Percentiles rank a stretch among this genome's conserved stretches.
Conservation (phyloP, 2,797 vertebrate genomes). For the Enteromius treurensis region DNA sequence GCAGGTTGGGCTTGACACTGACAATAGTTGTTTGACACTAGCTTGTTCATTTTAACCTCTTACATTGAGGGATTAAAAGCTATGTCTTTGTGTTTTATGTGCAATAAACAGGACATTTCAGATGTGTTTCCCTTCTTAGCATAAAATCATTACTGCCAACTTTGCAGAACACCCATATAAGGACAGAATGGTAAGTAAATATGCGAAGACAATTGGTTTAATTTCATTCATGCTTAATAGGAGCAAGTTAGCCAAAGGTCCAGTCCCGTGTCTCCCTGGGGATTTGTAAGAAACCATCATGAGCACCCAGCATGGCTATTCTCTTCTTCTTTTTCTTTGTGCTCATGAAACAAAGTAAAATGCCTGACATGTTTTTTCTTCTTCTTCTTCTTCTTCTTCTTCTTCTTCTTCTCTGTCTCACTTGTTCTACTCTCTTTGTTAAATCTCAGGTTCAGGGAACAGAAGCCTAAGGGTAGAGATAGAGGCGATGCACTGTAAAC, state of each 20-base stretch:
- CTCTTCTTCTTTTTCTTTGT: conserved; percentile 33
- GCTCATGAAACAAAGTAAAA: conserved; percentile 52
- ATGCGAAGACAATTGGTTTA: background rate
- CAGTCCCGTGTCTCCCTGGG: background rate
- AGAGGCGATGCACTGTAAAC: conserved; percentile 72
- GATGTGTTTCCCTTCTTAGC: background rate
- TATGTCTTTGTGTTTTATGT: background rate
- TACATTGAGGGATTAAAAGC: background rate
- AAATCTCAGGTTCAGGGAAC: conserved; percentile 55
- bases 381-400: background rate
- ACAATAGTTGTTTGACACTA: conserved; percentile 32
- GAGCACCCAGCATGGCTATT: background rate
- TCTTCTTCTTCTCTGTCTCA: conserved; percentile 12
- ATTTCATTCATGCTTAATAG: background rate
- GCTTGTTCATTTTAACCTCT: conserved; percentile 33
- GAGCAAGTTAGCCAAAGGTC: conserved; percentile 7
- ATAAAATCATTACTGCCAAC: background rate
- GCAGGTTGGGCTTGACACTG: conserved; percentile 30
- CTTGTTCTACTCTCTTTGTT: conserved; percentile 46
- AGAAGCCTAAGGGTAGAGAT: conserved; percentile 57
- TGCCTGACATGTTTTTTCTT: conserved; percentile 17
- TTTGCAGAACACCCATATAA: background rate
- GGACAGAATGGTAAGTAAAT: background rate
- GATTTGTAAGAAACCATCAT: conserved; percentile 17
- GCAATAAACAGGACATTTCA: background rate